These are phyloP conservation scores for Cetonia aurata DNA, from an alignment of 2,888 invertebrate species.

Conservation along the genomic window DNA sequence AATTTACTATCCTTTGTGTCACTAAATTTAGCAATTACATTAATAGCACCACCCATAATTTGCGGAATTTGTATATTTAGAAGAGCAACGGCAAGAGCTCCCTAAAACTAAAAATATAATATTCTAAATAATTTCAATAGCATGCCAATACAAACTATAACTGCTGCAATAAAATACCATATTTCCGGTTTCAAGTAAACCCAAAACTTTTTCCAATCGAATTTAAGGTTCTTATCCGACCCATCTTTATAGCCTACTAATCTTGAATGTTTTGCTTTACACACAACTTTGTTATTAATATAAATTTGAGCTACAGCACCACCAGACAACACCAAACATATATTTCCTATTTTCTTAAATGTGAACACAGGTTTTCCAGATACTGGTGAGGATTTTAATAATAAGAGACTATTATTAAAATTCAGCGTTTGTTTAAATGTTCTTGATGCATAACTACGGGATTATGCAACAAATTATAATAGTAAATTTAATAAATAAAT, in stretches of 20 bases:
- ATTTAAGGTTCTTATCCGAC: slow-evolving; percentile 71
- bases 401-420: background rate
- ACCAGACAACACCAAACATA: slow-evolving; percentile 46
- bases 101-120: slow-evolving; percentile 71
- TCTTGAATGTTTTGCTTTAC: slow-evolving; percentile 59
- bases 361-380: slow-evolving; percentile 30
- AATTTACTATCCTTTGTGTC: slow-evolving; percentile 67
- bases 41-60: slow-evolving; percentile 85
- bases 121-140: slow-evolving; percentile 20
- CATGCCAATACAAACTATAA: slow-evolving; percentile 74
- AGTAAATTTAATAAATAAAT: background rate
- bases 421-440: slow-evolving; percentile 21
- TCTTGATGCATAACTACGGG: slow-evolving; percentile 8
- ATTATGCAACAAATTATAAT: slow-evolving; percentile 23
- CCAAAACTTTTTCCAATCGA: slow-evolving; percentile 85
- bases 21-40: slow-evolving; percentile 76
- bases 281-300: slow-evolving; percentile 55
- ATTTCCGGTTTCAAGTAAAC: slow-evolving; percentile 81
- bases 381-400: slow-evolving; percentile 2
- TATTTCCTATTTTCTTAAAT: slow-evolving; percentile 38
- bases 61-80: slow-evolving; percentile 92
- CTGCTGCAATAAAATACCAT: slow-evolving; percentile 81
- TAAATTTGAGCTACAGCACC: slow-evolving; percentile 48
- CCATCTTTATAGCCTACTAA: slow-evolving; percentile 59
- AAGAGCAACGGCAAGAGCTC: slow-evolving; percentile 87